Conservation (phyloP, 2,797 vertebrate species). For the Macropodus opercularis region DNA sequence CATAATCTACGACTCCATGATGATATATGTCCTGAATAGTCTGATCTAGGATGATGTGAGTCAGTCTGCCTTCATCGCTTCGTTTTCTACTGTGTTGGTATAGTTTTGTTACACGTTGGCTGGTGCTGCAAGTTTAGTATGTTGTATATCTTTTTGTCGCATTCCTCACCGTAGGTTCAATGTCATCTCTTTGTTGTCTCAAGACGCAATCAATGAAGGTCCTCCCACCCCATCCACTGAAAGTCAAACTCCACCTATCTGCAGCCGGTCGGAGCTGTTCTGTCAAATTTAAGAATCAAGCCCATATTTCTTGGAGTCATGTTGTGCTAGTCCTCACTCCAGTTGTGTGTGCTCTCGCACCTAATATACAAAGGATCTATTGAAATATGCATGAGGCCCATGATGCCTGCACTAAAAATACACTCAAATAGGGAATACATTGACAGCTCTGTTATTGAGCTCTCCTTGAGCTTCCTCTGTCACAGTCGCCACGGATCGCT, state of each 20-base stretch:
- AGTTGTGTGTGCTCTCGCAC: slow-evolving; percentile 79
- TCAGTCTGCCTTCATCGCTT: slow-evolving; percentile 54
- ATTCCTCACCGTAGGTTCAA: slow-evolving; percentile 72
- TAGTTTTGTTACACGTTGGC: slow-evolving; percentile 55
- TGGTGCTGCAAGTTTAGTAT: slow-evolving; percentile 64
- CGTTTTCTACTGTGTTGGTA: slow-evolving; percentile 61
- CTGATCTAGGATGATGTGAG: slow-evolving; percentile 51
- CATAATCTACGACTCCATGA: slow-evolving; percentile 74
- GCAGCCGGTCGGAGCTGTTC: slow-evolving; percentile 76
- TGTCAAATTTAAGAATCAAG: slow-evolving; percentile 86
- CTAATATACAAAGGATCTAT: slow-evolving; percentile 88
- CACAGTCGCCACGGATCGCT: slow-evolving; percentile 72
- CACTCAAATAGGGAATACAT: slow-evolving; percentile 88
- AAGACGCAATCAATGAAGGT: slow-evolving; percentile 85
- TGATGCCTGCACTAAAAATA: slow-evolving; percentile 88
- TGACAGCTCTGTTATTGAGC: slow-evolving; percentile 89
- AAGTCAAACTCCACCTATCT: slow-evolving; percentile 84
- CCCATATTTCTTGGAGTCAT: slow-evolving; percentile 88
- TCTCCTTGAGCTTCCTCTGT: slow-evolving; percentile 86
- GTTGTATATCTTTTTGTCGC: slow-evolving; percentile 66
- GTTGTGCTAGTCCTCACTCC: slow-evolving; percentile 82
- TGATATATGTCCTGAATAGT: slow-evolving; percentile 75
- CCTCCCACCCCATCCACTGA: slow-evolving; percentile 80
- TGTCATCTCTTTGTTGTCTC: slow-evolving; percentile 83
- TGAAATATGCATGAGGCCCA: slow-evolving; percentile 89